phyloP scores from a whole-genome alignment of 1,140 invertebrate species.

The Sarcophaga peregrina region DNA sequence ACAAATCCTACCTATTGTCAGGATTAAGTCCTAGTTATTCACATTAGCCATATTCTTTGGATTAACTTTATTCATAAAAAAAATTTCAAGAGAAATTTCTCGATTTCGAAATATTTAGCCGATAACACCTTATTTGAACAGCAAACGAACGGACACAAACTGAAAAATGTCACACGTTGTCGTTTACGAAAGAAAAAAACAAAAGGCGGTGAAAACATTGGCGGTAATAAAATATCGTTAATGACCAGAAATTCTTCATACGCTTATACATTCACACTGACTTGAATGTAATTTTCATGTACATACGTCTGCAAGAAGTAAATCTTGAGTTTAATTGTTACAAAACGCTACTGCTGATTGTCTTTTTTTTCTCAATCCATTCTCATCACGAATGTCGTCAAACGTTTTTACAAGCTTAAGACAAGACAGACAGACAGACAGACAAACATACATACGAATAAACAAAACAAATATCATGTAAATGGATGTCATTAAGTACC shows the following conservation, averaged over 20 bases:
- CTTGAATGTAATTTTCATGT: too few relatives aligned
- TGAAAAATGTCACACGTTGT: too few relatives aligned
- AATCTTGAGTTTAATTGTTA: conserved; percentile 17
- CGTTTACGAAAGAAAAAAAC: too few relatives aligned
- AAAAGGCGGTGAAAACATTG: neutral
- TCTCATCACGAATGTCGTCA: neutral
- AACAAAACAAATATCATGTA: neutral
- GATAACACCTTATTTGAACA: too few relatives aligned
- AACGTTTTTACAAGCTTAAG: neutral
- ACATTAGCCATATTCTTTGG: too few relatives aligned
- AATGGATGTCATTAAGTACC: conserved; percentile 33
- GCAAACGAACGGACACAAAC: too few relatives aligned
- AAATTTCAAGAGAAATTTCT: too few relatives aligned
- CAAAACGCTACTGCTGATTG: neutral
- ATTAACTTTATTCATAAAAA: too few relatives aligned
- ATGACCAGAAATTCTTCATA: neutral
- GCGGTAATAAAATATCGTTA: neutral
- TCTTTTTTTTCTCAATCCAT: neutral
- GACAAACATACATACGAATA: neutral
- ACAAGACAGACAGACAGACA: neutral
- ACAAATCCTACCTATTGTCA: too few relatives aligned
- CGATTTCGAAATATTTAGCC: too few relatives aligned
- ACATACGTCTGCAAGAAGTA: neutral
- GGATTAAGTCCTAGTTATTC: too few relatives aligned
- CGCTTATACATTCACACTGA: too few relatives aligned